A percentile compares a stretch with the other conserved stretches of the same genome.
Conservation (phyloP, 2,113 vertebrate genomes). For the Calidris pugnax region DNA sequence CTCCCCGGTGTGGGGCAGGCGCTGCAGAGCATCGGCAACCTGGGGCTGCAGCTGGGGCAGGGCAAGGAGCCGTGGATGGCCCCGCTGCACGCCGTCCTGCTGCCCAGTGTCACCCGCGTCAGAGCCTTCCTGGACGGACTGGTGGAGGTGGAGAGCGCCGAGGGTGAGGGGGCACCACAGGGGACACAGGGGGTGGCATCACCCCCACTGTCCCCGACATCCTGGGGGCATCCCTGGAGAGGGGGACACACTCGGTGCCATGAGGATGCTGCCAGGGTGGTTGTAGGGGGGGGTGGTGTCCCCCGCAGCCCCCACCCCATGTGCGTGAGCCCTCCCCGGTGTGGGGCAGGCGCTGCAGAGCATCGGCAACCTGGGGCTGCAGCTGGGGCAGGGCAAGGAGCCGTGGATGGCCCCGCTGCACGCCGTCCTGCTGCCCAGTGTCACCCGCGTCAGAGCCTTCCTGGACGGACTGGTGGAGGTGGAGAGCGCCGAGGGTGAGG, state of each 20-base stretch:
- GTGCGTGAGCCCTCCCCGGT: no score
- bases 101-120: slow-evolving; percentile 80
- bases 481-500: slow-evolving; percentile 81
- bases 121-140: slow-evolving; percentile 87
- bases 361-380: slow-evolving; percentile 90
- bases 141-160: slow-evolving; percentile 79
- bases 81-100: slow-evolving; percentile 85
- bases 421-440: slow-evolving; percentile 83
- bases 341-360: slow-evolving; percentile 81
- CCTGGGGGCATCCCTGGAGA: background rate
- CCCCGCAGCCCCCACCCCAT: no score
- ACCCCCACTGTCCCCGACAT: background rate
- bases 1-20: slow-evolving; percentile 62
- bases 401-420: slow-evolving; percentile 91
- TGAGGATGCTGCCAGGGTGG: background rate
- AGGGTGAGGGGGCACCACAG: slow-evolving; percentile 71
- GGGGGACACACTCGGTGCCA: background rate
- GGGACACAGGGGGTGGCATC: background rate
- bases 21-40: slow-evolving; percentile 89
- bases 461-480: slow-evolving; percentile 85
- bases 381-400: slow-evolving; percentile 91
- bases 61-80: slow-evolving; percentile 94
- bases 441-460: slow-evolving; percentile 82
- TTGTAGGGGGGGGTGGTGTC: no score
- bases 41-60: slow-evolving; percentile 89